Evolutionary conservation across 2,888 invertebrate genomes (phyloP), one percentile per base, ranked within the genome.

Genomic region (Aphidoletes aphidimyza): DNA sequence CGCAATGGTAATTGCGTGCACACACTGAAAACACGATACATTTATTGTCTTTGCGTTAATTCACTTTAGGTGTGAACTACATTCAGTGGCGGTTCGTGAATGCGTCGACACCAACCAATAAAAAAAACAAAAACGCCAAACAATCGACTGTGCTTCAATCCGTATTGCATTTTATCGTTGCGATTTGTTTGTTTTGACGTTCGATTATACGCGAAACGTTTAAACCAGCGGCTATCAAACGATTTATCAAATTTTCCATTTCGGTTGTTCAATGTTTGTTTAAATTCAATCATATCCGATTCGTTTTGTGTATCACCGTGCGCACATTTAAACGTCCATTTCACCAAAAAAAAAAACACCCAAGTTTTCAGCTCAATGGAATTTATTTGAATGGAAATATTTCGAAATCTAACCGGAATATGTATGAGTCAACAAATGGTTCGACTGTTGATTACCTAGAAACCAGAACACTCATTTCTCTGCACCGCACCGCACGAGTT

Each of bases 401-500:
- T 54, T 54, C 69, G 17, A 69, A 69, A 34, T 69, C 14, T 11
- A 14, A 19, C 11, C 39, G 6, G 11, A 8, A 39, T 6, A 54
- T 30, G 30, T 69, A 69, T 69, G 69, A 69, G 54, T 54, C 69
- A 69, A 69, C 17, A 8, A 9, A 30, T 54, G 22, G 54, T 1
- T 69, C n/a, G 30, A 69, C 14, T 30, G 30, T 30, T 3, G 69
- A 1, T 69, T 69, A 69, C 30, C 69, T 11, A 30, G 30, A 69
- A 69, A 69, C 26, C 69, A 69, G 69, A 69, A 69, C 34, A 69
- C 26, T n/a, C 26, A 30, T 69, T 69, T 69, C 34, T 30, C 2
- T 69, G 30, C 14, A 69, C 26, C 30, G 69, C 69, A 69, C 26
- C 30, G 69, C 69, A 69, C 69, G 69, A 69, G 30, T 69, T 69